A percentile compares a stretch with the other conserved stretches of the same genome.
Evolutionary conservation across 2,113 vertebrate species (phyloP).

Genomic region (Melierax canorus): DNA sequence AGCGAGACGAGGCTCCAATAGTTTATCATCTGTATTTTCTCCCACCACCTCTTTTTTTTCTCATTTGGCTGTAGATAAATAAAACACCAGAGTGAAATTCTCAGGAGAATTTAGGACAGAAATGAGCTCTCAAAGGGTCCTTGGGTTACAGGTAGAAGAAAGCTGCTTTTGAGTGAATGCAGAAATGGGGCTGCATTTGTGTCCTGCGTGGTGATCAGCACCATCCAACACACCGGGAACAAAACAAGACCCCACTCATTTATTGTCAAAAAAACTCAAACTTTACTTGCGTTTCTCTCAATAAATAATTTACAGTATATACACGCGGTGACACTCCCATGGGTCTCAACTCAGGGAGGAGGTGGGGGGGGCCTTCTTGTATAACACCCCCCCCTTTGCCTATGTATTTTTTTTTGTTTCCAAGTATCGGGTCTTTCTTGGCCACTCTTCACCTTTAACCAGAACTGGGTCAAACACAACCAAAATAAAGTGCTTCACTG

Average conservation of each 20-base stretch:
- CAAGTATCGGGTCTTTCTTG: conserved; percentile 54
- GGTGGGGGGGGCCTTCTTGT: background rate
- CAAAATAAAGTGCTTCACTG: conserved; percentile 84
- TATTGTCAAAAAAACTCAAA: conserved; percentile 51
- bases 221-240: background rate
- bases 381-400: background rate
- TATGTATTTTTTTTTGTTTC: conserved; percentile 7
- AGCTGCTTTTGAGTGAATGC: background rate
- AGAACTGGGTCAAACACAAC: conserved; percentile 72
- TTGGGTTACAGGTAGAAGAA: background rate
- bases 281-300: conserved; percentile 87
- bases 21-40: background rate
- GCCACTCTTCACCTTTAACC: conserved; percentile 68
- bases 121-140: background rate
- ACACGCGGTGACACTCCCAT: conserved; percentile 78
- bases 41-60: background rate
- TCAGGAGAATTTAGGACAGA: background rate
- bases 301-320: conserved; percentile 99
- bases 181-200: background rate
- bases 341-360: conserved; percentile 71
- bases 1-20: rapidly evolving
- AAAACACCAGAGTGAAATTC: background rate
- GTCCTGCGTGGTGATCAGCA: rapidly evolving
- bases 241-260: background rate
- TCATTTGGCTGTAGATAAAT: background rate